Conservation (phyloP, 2,888 invertebrate genomes). For the Phasia obesa region DNA sequence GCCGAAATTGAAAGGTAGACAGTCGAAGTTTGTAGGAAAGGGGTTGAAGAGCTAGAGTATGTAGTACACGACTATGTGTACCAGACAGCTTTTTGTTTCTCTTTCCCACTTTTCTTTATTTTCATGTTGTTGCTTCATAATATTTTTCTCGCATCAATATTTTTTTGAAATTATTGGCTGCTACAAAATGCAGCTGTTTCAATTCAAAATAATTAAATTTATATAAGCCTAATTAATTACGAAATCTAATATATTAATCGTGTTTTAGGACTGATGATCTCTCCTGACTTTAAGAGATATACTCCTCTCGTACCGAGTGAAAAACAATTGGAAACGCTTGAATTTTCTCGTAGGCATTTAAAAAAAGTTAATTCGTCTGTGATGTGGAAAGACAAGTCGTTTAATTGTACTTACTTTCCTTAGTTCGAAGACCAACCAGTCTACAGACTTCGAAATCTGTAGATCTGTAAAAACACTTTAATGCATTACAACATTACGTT, state of each 20-base stretch:
- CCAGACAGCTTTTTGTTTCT: no score
- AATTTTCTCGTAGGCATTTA: constrained; percentile 88
- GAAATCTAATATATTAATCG: constrained; percentile 96
- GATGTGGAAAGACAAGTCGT: constrained; percentile 94
- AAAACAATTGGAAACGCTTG: constrained; percentile 88
- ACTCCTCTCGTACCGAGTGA: constrained; percentile 76
- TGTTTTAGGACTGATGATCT: constrained; percentile 89
- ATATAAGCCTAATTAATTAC: no score
- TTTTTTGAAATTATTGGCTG: no score
- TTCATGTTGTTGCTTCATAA: no score
- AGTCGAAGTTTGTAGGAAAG: no score
- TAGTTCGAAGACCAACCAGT: constrained; percentile 95
- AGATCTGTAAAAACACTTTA: constrained; percentile 83
- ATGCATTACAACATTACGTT: constrained; percentile 72
- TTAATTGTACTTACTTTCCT: constrained; percentile 92
- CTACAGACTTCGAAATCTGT: constrained; percentile 88
- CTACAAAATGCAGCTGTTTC: no score
- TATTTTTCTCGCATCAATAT: no score
- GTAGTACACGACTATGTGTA: no score
- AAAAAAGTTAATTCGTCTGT: constrained; percentile 92
- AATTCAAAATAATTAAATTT: no score
- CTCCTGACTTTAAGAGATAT: constrained; percentile 87
- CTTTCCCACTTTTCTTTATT: no score
- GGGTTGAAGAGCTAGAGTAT: no score
- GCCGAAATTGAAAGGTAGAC: no score